phyloP scores from a whole-genome alignment of 2,113 vertebrate genomes.

The Diphyllodes magnificus region DNA sequence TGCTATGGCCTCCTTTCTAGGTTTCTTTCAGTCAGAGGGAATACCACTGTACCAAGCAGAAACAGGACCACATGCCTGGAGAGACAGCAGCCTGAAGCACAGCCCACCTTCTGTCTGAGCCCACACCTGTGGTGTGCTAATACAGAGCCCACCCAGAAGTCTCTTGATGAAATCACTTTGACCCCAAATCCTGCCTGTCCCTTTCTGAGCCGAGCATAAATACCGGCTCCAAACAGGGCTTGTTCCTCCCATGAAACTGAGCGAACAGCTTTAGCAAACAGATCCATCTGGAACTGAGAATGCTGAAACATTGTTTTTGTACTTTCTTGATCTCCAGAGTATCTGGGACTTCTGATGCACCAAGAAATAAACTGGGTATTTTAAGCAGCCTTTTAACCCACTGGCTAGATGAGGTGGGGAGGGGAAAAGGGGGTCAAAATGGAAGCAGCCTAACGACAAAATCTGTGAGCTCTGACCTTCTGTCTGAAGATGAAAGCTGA shows the following conservation, averaged over 20 bases:
- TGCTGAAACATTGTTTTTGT: not conserved
- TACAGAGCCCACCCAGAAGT: not conserved
- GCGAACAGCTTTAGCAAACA: not conserved
- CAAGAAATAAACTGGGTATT: not conserved
- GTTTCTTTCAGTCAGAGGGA: not conserved
- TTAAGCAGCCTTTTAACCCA: constrained; percentile 12
- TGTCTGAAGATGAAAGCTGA: constrained; percentile 38
- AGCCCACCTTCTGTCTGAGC: not conserved
- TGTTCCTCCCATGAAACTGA: fast-evolving
- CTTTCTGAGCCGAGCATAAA: not conserved
- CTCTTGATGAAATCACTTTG: not conserved
- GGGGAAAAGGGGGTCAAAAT: not conserved
- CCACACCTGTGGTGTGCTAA: not conserved
- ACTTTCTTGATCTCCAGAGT: not conserved
- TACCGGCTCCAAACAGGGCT: not conserved
- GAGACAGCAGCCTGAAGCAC: not conserved
- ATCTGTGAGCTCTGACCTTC: constrained; percentile 25
- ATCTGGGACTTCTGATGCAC: not conserved
- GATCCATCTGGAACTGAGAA: not conserved
- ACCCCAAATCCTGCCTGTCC: not conserved
- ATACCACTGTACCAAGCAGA: not conserved
- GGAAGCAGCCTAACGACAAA: constrained; percentile 5
- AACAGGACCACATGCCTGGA: not conserved
- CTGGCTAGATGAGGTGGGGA: not conserved
- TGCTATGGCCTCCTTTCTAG: not conserved